Base-by-base conservation (phyloP, 2,888 invertebrate species). In the Cerastoderma edule region DNA sequence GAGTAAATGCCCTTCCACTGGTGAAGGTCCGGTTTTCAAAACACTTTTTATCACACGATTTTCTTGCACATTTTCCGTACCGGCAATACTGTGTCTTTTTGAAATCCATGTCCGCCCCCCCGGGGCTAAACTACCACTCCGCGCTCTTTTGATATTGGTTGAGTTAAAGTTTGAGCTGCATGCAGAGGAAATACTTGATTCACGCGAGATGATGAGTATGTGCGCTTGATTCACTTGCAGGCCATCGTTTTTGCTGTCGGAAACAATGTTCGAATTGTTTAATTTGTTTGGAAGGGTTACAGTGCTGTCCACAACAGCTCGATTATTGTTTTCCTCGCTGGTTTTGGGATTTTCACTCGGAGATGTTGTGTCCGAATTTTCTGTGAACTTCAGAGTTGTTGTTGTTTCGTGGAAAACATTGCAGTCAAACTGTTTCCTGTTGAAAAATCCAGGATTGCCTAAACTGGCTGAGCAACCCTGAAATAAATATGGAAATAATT, bases 381-480 rank as follows among this genome's bases (percentile, higher is more conserved):
- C 65, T 27, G 24, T 22, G 30, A 65, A 46, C 33, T 48, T 65
- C 1, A 65, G 65, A 30, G 22, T 48, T 27, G 65, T 46, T 16
- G 60, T 65, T 56, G 35, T 65, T 32, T 30, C 46, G 35, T 48
- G 63, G 33, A 65, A 24, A 13, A 53, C 65, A 39, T 60, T 60
- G 24, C 60, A 60, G 39, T 60, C 60, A 60, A 60, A 60, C n/a
- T 33, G 39, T 24, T 60, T 22, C 27, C 60, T 60, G 35, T 60
- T 60, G 39, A 60, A 60, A 24, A 60, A 39, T 5, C 39, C 60
- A 27, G 56, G 28, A 6, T 39, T 68, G 57, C 48, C 68, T 28
- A 78, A 27, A 71, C 78, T 78, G 1, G 78, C 50, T 13, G 78
- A 74, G 68, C 78, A 78, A 39, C 78, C 78, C 78, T 78, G 74